A percentile compares a stretch with the other conserved stretches of the same genome.
Conservation (phyloP, 2,113 vertebrate genomes). For the Chlamydotis undulata region DNA sequence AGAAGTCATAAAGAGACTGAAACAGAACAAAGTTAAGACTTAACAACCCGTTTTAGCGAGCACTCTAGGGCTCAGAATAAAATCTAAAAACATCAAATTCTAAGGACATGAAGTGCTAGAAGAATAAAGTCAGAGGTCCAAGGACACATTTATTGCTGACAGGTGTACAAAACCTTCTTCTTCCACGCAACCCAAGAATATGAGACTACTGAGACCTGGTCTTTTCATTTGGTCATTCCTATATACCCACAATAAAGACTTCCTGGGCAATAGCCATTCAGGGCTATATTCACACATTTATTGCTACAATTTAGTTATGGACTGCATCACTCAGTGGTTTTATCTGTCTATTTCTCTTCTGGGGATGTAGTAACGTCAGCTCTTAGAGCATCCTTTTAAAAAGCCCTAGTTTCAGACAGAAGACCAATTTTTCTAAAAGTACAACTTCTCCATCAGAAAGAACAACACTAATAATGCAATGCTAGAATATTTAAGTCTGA, state of each 20-base stretch:
- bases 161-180: background rate
- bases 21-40: background rate
- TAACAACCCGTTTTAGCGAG: constrained; percentile 25
- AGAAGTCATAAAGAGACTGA: background rate
- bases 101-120: background rate
- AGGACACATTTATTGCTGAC: constrained; percentile 18
- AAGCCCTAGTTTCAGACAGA: background rate
- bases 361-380: background rate
- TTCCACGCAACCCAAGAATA: background rate
- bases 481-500: background rate
- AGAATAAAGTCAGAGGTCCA: background rate
- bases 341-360: constrained; percentile 9
- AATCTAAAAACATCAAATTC: background rate
- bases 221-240: background rate
- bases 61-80: background rate
- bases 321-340: background rate
- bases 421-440: background rate
- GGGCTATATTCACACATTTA: background rate
- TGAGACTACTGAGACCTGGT: background rate
- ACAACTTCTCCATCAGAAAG: background rate
- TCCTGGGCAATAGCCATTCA: constrained; percentile 2
- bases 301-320: constrained; percentile 5
- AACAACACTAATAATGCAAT: background rate
- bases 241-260: background rate
- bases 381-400: background rate